phyloP scores from a whole-genome alignment of 2,888 invertebrate genomes.

The Morpho achilles region DNA sequence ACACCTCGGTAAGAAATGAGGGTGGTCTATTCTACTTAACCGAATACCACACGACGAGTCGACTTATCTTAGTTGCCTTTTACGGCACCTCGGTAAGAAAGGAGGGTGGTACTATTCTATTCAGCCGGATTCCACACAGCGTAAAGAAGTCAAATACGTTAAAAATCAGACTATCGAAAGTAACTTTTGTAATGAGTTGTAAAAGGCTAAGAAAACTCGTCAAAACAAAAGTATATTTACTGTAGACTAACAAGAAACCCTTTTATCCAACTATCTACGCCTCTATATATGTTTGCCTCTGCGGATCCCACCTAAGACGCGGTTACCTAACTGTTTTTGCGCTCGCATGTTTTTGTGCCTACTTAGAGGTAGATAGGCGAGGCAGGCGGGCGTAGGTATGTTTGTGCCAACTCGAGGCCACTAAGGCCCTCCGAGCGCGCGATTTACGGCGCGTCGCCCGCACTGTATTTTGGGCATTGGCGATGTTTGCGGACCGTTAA shows the following conservation, averaged over 20 bases:
- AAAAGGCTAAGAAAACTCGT: no score
- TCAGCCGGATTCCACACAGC: no score
- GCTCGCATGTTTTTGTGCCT: constrained; percentile 21
- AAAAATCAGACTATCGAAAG: no score
- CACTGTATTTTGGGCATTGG: constrained; percentile 76
- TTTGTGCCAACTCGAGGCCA: constrained; percentile 58
- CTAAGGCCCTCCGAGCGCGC: constrained; percentile 74
- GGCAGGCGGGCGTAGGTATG: constrained; percentile 38
- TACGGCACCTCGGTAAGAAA: no score
- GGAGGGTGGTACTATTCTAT: no score
- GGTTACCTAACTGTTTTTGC: constrained; percentile 27
- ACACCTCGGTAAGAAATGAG: no score
- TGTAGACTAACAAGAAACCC: background rate
- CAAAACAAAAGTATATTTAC: no score
- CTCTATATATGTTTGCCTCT: constrained; percentile 6
- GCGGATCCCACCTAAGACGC: constrained; percentile 12
- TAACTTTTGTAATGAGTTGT: no score
- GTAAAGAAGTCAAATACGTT: no score
- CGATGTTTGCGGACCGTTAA: constrained; percentile 38
- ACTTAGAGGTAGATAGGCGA: constrained; percentile 27
- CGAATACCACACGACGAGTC: no score
- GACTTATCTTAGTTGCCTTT: no score
- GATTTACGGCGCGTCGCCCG: constrained; percentile 80
- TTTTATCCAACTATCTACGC: background rate
- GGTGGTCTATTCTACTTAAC: no score